phyloP scores from a whole-genome alignment of 2,888 invertebrate species.

The Rhogogaster chlorosoma region DNA sequence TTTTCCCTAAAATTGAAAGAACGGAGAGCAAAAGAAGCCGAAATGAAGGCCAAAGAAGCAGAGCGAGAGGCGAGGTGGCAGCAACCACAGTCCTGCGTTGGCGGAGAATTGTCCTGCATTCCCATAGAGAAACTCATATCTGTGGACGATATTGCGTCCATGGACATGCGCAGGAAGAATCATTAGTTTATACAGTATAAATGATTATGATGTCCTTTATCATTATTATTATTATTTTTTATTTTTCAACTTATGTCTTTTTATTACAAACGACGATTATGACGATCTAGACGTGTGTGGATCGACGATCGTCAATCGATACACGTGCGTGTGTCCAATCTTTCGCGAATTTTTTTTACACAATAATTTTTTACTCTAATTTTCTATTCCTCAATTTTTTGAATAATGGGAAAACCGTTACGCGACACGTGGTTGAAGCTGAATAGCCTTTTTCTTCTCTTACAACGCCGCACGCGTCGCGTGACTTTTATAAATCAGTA shows the following conservation, averaged over 20 bases:
- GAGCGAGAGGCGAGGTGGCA: slow-evolving; percentile 81
- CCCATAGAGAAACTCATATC: slow-evolving; percentile 88
- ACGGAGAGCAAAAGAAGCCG: slow-evolving; percentile 89
- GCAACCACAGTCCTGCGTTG: slow-evolving; percentile 84
- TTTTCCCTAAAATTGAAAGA: slow-evolving; percentile 90
- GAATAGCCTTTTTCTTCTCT: not conserved
- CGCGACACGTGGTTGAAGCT: not conserved
- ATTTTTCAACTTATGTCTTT: slow-evolving; percentile 44
- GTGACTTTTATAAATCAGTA: not conserved
- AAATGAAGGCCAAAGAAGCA: slow-evolving; percentile 83
- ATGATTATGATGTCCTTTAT: too few relatives aligned
- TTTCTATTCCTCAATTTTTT: not conserved
- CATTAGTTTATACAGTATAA: slow-evolving; percentile 67
- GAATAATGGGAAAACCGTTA: not conserved
- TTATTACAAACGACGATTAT: not conserved
- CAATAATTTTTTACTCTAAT: too few relatives aligned
- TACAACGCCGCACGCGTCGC: not conserved
- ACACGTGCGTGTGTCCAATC: not conserved
- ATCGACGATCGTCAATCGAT: not conserved
- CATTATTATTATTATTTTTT: slow-evolving; percentile 55
- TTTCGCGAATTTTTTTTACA: not conserved
- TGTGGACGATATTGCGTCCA: slow-evolving; percentile 78
- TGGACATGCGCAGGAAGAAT: slow-evolving; percentile 75
- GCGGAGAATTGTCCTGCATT: slow-evolving; percentile 91
- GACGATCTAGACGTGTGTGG: not conserved